A percentile compares a stretch with the other conserved stretches of the same genome.
These are phyloP conservation scores for Papilio aristodemus DNA, from an alignment of 1,140 invertebrate species.

Conservation along the genomic window DNA sequence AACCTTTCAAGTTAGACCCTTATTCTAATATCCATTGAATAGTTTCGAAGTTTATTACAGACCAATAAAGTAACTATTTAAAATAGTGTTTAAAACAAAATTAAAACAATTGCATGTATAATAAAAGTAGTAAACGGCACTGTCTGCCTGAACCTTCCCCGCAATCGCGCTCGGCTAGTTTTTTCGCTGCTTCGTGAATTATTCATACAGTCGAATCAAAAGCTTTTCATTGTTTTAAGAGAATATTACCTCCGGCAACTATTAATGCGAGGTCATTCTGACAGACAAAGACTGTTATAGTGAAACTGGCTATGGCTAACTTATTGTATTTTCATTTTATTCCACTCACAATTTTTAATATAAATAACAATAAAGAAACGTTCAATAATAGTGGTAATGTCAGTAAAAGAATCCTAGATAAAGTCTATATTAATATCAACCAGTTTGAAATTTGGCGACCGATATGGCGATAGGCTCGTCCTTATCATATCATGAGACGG, in stretches of 20 bases:
- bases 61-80: no score
- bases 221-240: slow-evolving; percentile 35
- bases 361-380: no score
- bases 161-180: slow-evolving; percentile 25
- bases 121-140: slow-evolving; percentile 1
- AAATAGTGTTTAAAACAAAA: neutral
- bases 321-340: slow-evolving; percentile 5
- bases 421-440: no score
- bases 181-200: slow-evolving; percentile 28
- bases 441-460: no score
- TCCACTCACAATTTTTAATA: neutral
- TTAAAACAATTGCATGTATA: slow-evolving; percentile 8
- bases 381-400: no score
- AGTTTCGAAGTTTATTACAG: no score
- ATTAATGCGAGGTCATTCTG: slow-evolving; percentile 21
- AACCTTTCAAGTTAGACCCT: no score
- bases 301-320: neutral
- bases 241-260: slow-evolving; percentile 31
- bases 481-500: no score
- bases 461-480: no score
- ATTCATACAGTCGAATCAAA: slow-evolving; percentile 27
- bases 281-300: slow-evolving; percentile 9
- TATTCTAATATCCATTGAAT: no score
- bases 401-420: no score
- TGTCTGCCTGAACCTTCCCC: neutral